phyloP scores from a whole-genome alignment of 2,113 vertebrate genomes.

The Dinomys branickii region DNA sequence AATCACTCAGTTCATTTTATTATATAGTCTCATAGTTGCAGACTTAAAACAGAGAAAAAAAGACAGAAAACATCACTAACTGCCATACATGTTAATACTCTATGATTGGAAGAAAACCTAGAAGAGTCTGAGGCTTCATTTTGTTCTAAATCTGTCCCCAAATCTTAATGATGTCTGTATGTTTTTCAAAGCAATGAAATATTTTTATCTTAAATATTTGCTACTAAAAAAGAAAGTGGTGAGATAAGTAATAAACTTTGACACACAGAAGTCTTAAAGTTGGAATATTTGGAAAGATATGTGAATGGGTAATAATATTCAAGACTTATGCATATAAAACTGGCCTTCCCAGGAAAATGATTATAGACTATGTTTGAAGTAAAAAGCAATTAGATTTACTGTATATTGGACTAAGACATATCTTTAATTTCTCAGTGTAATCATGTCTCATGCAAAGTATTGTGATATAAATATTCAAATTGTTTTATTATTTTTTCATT shows the following conservation, averaged over 20 bases:
- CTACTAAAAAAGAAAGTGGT: not conserved
- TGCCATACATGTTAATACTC: not conserved
- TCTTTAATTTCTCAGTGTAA: slow-evolving; percentile 29
- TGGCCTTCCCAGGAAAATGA: not conserved
- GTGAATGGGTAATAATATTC: not conserved
- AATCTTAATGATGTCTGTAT: not conserved
- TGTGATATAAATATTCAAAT: not conserved
- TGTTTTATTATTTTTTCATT: slow-evolving; percentile 1
- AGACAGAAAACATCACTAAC: not conserved
- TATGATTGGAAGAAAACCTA: not conserved
- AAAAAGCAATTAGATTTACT: not conserved
- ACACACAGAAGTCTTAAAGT: not conserved
- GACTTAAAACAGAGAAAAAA: not conserved
- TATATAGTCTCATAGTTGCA: not conserved
- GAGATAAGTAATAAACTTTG: not conserved
- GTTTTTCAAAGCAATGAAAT: not conserved
- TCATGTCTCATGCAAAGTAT: not conserved
- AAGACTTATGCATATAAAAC: not conserved
- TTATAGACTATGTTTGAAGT: not conserved
- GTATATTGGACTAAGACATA: not conserved
- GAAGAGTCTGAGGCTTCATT: not conserved
- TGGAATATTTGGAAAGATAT: not conserved
- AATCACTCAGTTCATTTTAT: not conserved
- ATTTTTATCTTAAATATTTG: slow-evolving; percentile 26
- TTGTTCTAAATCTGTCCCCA: not conserved